Evolutionary conservation across 1,140 invertebrate genomes (phyloP), one percentile per base, ranked within the genome.

Genomic region (Mamestra configurata): DNA sequence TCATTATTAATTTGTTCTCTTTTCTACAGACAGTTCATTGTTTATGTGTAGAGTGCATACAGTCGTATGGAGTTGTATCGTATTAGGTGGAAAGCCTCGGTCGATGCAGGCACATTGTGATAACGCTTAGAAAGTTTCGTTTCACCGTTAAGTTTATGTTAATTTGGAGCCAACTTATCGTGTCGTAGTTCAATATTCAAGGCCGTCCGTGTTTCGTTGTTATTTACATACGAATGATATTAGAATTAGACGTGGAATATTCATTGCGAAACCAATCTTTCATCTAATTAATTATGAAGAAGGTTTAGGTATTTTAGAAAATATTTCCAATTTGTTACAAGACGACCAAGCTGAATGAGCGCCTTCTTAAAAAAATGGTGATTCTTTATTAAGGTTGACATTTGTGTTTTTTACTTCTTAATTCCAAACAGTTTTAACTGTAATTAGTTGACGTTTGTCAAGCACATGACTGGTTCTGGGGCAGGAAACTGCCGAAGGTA

Each of bases 81-180:
- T 82, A 55, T 84, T 80, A 86, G 79, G 78, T 84, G 81, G 83
- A 86, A 86, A 86, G 82, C 82, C 15, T 66, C 22, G 57, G 18
- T 77, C 79, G 37, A 70, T 70, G 73, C 59, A 31, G 55, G 70
- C 64, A 55, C 51, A 68, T 40, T 61, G 51, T 73, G 79, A 83
- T 87, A 85, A 79, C 75, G 79, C 81, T 86, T 89, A 91, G 88
- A 89, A 91, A 91, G 89, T 89, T 89, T 79, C 77, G 77, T 90
- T 89, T 89, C 86, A 79, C 72, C 81, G 84, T 88, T 86, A 89
- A 81, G 82, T 84, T 83, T 88, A 89, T 87, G 84, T 86, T 83
- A 81, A 86, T 88, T 85, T 84, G 49, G 78, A 80, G 77, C n/a
- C 53, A 78, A 57, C 75, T 81, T 81, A 82, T 80, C 70, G 80